A percentile compares a stretch with the other conserved stretches of the same genome.
These are phyloP conservation scores for Netelia fuscicornis DNA, from an alignment of 2,888 invertebrate species.

Conservation along the genomic window DNA sequence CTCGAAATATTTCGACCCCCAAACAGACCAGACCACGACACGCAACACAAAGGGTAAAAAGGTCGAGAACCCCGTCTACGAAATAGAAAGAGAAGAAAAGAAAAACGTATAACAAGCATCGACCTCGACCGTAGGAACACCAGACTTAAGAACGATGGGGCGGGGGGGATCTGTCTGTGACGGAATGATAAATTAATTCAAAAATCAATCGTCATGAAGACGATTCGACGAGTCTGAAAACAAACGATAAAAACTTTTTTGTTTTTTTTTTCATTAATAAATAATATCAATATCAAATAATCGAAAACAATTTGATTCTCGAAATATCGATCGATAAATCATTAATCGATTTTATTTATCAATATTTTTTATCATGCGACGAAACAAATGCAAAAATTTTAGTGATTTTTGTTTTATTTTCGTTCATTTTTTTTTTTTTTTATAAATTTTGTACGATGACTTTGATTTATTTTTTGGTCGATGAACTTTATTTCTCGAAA, in stretches of 20 bases:
- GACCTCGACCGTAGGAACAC: neutral
- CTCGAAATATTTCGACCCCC: neutral
- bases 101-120: neutral
- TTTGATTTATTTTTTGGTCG: neutral
- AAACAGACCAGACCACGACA: slow-evolving; percentile 3
- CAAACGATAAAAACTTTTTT: too few species aligned
- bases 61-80: slow-evolving; percentile 6
- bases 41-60: slow-evolving; percentile 5
- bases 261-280: too few species aligned
- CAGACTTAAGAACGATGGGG: neutral
- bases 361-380: too few species aligned
- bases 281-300: too few species aligned
- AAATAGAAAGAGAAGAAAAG: neutral
- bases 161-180: too few species aligned
- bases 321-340: too few species aligned
- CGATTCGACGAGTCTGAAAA: too few species aligned
- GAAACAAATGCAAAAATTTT: too few species aligned
- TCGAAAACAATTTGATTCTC: too few species aligned
- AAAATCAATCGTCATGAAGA: too few species aligned
- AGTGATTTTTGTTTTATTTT: neutral
- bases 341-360: too few species aligned
- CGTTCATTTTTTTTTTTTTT: neutral
- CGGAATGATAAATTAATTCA: too few species aligned
- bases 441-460: neutral
- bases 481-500: neutral